A percentile compares a stretch with the other conserved stretches of the same genome.
Conservation (phyloP, 1,140 invertebrate species). For the Drosophila elegans region DNA sequence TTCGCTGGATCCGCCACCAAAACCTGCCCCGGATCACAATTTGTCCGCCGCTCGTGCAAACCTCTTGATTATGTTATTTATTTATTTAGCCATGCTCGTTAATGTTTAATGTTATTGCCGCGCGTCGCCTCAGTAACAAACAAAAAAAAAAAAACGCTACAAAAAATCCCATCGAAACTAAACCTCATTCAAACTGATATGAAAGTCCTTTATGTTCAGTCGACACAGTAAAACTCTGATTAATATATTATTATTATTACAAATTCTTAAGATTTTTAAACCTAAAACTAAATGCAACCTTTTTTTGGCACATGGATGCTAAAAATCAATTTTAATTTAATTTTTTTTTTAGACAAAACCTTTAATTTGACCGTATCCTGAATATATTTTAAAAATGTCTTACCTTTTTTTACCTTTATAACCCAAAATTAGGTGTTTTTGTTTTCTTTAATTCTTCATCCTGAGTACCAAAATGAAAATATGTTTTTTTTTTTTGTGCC, state of each 20-base stretch:
- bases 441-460: too few species aligned
- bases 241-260: neutral
- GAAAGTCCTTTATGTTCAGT: neutral
- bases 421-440: too few species aligned
- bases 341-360: too few species aligned
- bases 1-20: constrained; percentile 32
- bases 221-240: neutral
- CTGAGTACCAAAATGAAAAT: too few species aligned
- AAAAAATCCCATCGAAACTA: constrained; percentile 1
- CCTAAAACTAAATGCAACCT: too few species aligned
- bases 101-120: constrained; percentile 49
- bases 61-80: constrained; percentile 76
- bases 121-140: constrained; percentile 8
- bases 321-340: too few species aligned
- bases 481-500: neutral
- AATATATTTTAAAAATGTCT: too few species aligned
- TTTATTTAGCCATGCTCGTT: constrained; percentile 55
- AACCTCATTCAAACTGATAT: neutral
- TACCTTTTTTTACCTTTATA: too few species aligned
- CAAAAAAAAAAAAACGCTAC: constrained; percentile 8
- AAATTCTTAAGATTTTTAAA: neutral
- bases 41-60: constrained; percentile 51
- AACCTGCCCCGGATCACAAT: constrained; percentile 66
- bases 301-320: too few species aligned
- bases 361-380: too few species aligned